A percentile compares a stretch with the other conserved stretches of the same genome.
Conservation (phyloP, 30 jellyfish, hydroid and myxozoan species). For the Turritopsis dohrnii region DNA sequence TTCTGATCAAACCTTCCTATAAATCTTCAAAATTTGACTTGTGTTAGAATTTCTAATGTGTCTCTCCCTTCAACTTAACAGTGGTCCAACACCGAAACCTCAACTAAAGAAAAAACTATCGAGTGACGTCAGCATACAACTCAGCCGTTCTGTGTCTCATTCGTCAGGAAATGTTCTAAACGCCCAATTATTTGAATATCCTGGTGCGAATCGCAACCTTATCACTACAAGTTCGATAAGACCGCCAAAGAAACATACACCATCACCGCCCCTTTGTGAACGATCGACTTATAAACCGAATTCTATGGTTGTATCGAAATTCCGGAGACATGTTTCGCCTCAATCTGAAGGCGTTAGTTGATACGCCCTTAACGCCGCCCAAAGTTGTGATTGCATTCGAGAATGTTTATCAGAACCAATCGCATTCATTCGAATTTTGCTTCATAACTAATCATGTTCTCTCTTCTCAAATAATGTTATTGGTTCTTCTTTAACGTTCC, state of each 20-base stretch:
- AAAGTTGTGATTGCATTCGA: not conserved
- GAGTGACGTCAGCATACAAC: not conserved
- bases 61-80: no score
- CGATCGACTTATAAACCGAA: not conserved
- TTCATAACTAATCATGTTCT: not conserved
- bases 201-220: not conserved
- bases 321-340: not conserved
- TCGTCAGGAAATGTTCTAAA: not conserved
- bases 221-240: not conserved
- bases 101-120: not conserved
- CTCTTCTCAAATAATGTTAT: not conserved
- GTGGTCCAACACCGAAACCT: not conserved
- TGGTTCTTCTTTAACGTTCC: not conserved
- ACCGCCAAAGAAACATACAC: not conserved
- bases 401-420: not conserved
- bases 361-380: not conserved
- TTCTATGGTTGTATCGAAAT: not conserved
- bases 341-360: not conserved
- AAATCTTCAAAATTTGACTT: no score
- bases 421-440: not conserved
- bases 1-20: no score
- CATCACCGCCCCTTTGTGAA: not conserved
- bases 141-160: not conserved
- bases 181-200: not conserved
- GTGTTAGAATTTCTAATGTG: no score